Percentiles rank a stretch among this genome's conserved stretches.
Evolutionary conservation across 2,888 invertebrate genomes (phyloP).

Genomic region (Cryptocephalus moraei): DNA sequence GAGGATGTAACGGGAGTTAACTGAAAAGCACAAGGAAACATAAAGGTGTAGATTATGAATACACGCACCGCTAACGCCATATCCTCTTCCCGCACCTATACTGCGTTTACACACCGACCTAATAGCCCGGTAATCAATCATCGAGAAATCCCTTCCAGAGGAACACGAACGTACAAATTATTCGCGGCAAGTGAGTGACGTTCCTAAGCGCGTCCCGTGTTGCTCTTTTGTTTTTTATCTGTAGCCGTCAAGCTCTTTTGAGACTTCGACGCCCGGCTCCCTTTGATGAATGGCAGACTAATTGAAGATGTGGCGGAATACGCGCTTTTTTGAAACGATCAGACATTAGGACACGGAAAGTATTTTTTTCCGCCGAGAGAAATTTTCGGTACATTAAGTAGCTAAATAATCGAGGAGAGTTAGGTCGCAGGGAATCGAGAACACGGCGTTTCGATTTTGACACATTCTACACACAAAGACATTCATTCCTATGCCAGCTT

Average conservation of each 20-base stretch:
- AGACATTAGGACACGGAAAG: too few relatives aligned
- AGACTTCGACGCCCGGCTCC: too few relatives aligned
- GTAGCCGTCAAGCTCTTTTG: background rate
- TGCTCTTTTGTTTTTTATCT: background rate
- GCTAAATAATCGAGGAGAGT: too few relatives aligned
- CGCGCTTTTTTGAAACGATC: too few relatives aligned
- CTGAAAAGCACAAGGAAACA: slow-evolving; percentile 14
- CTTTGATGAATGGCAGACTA: too few relatives aligned
- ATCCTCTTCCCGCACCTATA: slow-evolving; percentile 24
- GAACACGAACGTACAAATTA: background rate
- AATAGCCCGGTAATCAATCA: slow-evolving; percentile 23
- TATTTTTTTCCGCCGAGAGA: too few relatives aligned
- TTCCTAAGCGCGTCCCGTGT: background rate
- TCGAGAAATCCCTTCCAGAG: slow-evolving; percentile 12
- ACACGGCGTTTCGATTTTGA: too few relatives aligned
- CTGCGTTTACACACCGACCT: slow-evolving; percentile 9
- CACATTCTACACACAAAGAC: too few relatives aligned
- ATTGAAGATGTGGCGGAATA: too few relatives aligned
- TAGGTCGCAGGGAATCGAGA: too few relatives aligned
- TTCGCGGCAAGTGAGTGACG: background rate
- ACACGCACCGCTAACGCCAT: slow-evolving; percentile 6
- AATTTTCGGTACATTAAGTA: too few relatives aligned
- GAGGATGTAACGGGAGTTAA: background rate
- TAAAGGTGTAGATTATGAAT: slow-evolving; percentile 28
- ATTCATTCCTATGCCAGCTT: too few relatives aligned